Conservation (phyloP, 2,113 vertebrate species). For the Guaruba guarouba region DNA sequence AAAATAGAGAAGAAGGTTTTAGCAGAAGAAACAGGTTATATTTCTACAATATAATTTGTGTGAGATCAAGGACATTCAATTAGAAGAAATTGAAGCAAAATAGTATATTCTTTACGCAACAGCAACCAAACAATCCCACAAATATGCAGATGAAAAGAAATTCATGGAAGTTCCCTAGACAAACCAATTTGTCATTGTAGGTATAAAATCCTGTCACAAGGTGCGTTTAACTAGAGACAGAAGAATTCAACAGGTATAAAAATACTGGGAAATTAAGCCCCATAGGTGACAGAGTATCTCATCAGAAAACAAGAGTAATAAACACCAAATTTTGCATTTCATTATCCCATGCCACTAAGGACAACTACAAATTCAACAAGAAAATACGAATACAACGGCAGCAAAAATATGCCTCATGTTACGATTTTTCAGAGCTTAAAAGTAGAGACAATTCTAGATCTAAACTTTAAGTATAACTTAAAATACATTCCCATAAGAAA, state of each 20-base stretch:
- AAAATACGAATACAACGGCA: not conserved
- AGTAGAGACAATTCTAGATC: not conserved
- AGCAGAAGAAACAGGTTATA: not conserved
- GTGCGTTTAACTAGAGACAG: not conserved
- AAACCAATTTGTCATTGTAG: not conserved
- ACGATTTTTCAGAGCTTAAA: not conserved
- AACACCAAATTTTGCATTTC: not conserved
- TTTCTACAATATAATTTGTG: not conserved
- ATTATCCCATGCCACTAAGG: not conserved
- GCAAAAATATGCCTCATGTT: not conserved
- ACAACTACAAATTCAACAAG: not conserved
- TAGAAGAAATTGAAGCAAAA: not conserved
- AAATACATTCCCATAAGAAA: not conserved
- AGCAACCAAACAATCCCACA: fast-evolving
- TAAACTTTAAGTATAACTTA: not conserved
- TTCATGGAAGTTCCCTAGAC: not conserved
- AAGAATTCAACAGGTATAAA: not conserved
- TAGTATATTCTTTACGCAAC: not conserved
- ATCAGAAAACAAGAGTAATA: not conserved
- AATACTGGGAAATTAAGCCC: not conserved
- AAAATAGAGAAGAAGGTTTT: not conserved
- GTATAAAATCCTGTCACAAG: not conserved
- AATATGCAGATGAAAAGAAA: not conserved
- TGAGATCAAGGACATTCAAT: not conserved
- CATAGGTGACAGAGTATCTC: not conserved